phyloP scores from a whole-genome alignment of 1,140 invertebrate genomes.

The Hyphantria cunea region DNA sequence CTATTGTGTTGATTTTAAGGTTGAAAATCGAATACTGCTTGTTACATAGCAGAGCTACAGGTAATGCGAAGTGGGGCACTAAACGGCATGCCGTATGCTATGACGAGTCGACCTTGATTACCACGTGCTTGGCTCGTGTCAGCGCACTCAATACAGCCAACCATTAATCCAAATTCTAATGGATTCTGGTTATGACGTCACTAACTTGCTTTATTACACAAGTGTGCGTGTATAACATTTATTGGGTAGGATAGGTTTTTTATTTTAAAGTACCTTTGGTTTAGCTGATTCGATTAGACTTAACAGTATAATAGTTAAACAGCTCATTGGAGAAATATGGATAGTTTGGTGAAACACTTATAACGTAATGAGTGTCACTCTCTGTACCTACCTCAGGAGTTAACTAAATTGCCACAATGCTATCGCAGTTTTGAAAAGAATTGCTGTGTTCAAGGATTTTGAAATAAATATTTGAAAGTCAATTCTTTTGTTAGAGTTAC shows the following conservation, averaged over 20 bases:
- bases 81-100: conserved; percentile 16
- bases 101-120: conserved; percentile 44
- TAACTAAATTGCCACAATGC: no score
- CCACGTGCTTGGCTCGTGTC: conserved; percentile 47
- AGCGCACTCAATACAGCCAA: conserved; percentile 18
- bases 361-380: no score
- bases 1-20: neutral
- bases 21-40: neutral
- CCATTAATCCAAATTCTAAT: conserved; percentile 2
- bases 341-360: no score
- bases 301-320: no score
- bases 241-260: neutral
- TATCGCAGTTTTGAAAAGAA: no score
- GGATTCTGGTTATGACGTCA: neutral
- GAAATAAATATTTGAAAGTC: no score
- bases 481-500: no score
- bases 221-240: neutral
- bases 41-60: neutral
- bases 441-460: no score
- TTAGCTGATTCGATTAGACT: no score
- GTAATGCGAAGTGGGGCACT: conserved; percentile 16
- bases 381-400: no score
- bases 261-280: neutral
- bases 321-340: no score
- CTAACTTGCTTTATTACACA: neutral